Conservation (phyloP, 2,888 invertebrate genomes). For the Eudasyphora cyanicolor region DNA sequence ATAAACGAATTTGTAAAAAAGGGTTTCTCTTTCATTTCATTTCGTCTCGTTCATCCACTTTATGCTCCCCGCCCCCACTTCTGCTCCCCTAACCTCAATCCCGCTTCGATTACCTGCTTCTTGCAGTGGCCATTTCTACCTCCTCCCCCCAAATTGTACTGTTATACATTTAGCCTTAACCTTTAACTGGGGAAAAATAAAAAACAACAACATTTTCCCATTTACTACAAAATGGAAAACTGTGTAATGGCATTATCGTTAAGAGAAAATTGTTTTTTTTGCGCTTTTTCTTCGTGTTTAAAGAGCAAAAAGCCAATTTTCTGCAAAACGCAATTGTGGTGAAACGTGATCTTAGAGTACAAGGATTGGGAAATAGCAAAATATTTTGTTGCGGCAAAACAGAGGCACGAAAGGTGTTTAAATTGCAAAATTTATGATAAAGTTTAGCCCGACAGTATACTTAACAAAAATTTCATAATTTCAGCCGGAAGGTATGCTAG, state of each 20-base stretch:
- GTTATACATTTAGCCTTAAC: slow-evolving; percentile 20
- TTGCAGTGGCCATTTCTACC: not conserved
- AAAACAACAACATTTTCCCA: not conserved
- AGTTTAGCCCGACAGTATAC: not conserved
- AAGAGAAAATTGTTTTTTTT: slow-evolving; percentile 32
- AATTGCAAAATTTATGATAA: not conserved
- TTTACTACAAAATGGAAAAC: slow-evolving; percentile 28
- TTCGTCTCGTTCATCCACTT: not conserved
- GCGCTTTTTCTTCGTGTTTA: not conserved
- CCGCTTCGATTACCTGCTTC: not conserved
- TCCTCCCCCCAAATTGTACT: too few species aligned
- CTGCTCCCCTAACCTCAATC: not conserved
- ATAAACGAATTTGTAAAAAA: slow-evolving; percentile 72
- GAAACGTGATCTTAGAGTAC: not conserved
- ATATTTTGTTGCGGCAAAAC: not conserved
- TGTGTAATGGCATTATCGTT: slow-evolving; percentile 29
- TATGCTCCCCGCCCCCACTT: not conserved
- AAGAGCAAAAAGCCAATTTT: not conserved
- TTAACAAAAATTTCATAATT: too few species aligned
- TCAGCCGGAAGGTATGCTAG: too few species aligned
- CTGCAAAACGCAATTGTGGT: not conserved
- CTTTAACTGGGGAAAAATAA: slow-evolving; percentile 33
- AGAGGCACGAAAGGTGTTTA: not conserved
- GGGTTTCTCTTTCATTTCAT: slow-evolving; percentile 14
- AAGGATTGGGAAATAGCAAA: not conserved